These are phyloP conservation scores for Myotis vivesi DNA, from an alignment of 2,797 vertebrate species.

Conservation along the genomic window DNA sequence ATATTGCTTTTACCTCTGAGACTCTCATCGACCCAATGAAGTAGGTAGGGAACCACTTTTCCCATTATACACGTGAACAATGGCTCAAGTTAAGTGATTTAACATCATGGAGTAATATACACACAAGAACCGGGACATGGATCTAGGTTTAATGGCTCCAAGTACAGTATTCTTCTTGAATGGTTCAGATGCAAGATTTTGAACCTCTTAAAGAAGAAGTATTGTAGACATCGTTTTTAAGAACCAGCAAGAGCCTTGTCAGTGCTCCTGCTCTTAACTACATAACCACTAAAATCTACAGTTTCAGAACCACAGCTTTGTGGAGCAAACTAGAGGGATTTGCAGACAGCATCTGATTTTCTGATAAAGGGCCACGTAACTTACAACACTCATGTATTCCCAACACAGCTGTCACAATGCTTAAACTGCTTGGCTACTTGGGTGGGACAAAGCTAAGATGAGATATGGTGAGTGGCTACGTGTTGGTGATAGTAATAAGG, in stretches of 20 bases:
- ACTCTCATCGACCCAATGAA: background rate
- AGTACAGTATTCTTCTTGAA: background rate
- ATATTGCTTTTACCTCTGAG: background rate
- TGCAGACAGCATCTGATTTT: conserved; percentile 12
- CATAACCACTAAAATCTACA: background rate
- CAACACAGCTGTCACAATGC: background rate
- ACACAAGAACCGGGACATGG: background rate
- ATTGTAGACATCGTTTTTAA: background rate
- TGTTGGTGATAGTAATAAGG: background rate
- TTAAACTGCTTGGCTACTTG: background rate
- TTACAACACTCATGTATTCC: background rate
- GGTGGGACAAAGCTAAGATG: background rate
- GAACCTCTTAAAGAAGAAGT: background rate
- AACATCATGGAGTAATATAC: background rate
- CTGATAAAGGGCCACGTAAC: background rate
- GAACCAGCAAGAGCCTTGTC: background rate
- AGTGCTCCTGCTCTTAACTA: background rate
- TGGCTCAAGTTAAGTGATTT: background rate
- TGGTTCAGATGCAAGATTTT: conserved; percentile 34
- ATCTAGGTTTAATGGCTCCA: background rate
- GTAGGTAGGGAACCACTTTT: background rate
- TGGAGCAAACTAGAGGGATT: background rate
- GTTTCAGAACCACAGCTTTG: conserved; percentile 14
- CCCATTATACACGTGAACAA: background rate
- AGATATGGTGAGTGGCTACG: background rate